A percentile compares a stretch with the other conserved stretches of the same genome.
Evolutionary conservation across 1,140 invertebrate species (phyloP).

Genomic region (Neelides sp.): DNA sequence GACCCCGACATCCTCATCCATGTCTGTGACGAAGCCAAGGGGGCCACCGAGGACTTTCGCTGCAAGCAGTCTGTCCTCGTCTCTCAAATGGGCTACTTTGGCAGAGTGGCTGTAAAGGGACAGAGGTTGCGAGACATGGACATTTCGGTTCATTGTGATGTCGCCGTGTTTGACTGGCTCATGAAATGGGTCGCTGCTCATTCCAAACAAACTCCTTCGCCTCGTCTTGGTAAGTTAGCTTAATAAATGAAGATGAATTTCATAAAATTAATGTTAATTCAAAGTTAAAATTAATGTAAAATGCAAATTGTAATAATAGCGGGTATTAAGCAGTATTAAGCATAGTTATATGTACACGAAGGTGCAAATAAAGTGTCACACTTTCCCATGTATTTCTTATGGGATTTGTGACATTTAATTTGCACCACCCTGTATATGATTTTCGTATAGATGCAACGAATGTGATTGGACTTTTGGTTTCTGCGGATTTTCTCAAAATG

Average conservation of each 20-base stretch:
- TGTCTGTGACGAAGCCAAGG: conserved; percentile 74
- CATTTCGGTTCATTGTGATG: conserved; percentile 89
- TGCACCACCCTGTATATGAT: no score
- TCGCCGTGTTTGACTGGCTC: conserved; percentile 88
- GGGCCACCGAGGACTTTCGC: conserved; percentile 70
- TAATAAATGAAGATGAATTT: no score
- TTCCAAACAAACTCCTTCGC: conserved; percentile 28
- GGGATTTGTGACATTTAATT: no score
- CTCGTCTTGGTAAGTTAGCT: no score
- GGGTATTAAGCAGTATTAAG: no score
- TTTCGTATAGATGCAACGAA: conserved; percentile 55
- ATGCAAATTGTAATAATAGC: no score
- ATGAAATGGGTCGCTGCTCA: conserved; percentile 68
- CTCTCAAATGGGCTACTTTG: conserved; percentile 88
- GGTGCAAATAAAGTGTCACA: no score
- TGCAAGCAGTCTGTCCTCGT: conserved; percentile 73
- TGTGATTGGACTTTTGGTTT: conserved; percentile 80
- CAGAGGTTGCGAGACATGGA: conserved; percentile 86
- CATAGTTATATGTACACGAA: no score
- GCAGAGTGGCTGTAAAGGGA: conserved; percentile 58
- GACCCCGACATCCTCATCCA: conserved; percentile 66
- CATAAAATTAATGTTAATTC: no score
- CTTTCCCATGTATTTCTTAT: no score
- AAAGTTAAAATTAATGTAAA: no score
- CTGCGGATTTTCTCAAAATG: conserved; percentile 89